Conservation (phyloP, 2,113 vertebrate species). For the Proterorhinus semilunaris region DNA sequence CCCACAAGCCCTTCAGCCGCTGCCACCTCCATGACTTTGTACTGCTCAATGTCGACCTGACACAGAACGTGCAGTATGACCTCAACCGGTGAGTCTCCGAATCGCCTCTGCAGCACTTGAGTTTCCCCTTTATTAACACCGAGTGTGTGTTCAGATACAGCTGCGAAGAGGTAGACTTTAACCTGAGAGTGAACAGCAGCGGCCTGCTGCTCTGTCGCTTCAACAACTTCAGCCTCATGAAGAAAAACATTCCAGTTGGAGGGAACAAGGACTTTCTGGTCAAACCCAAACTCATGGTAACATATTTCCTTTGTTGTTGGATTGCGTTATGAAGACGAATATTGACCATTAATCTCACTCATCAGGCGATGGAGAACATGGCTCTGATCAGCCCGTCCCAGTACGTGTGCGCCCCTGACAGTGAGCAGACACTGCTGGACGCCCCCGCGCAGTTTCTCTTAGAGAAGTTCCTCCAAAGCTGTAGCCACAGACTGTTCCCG, state of each 20-base stretch:
- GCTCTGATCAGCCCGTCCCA: constrained; percentile 85
- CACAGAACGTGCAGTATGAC: constrained; percentile 97
- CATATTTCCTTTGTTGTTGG: not conserved
- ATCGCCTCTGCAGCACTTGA: not conserved
- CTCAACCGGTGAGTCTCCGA: constrained; percentile 84
- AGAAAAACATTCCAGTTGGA: constrained; percentile 92
- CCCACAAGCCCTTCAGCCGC: constrained; percentile 81
- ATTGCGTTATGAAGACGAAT: not conserved
- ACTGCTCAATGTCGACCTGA: constrained; percentile 94
- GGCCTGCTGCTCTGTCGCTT: constrained; percentile 94
- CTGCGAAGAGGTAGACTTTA: constrained; percentile 97
- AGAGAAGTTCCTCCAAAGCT: constrained; percentile 93
- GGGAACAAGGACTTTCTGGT: constrained; percentile 89
- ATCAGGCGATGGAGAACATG: constrained; percentile 83
- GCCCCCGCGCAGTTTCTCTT: constrained; percentile 94
- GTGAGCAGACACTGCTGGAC: constrained; percentile 90
- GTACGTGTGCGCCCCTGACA: constrained; percentile 96
- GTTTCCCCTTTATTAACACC: not conserved
- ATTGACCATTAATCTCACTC: not conserved
- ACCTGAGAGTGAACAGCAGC: constrained; percentile 90
- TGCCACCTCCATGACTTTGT: constrained; percentile 92
- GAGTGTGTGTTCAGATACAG: constrained; percentile 81
- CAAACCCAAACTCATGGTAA: constrained; percentile 91
- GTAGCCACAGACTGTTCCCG: constrained; percentile 91
- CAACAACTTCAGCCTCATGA: constrained; percentile 97